phyloP scores from a whole-genome alignment of 1,140 invertebrate species.

The Steinernema feltiae region DNA sequence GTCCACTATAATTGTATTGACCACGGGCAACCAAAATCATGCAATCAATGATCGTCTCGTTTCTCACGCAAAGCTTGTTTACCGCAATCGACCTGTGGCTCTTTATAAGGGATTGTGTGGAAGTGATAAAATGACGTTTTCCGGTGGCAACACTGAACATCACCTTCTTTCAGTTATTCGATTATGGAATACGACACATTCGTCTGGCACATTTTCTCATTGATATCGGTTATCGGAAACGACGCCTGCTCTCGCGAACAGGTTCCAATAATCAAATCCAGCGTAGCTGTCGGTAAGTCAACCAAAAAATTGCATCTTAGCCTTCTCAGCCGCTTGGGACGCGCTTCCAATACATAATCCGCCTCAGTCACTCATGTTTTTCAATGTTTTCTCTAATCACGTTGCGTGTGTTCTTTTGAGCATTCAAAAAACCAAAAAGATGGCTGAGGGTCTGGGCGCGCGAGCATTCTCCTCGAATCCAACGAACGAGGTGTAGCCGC shows the following conservation, averaged over 20 bases:
- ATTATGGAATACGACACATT: conserved; percentile 68
- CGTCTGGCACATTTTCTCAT: conserved; percentile 63
- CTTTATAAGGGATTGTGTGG: conserved; percentile 69
- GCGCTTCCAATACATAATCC: no score
- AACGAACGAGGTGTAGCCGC: conserved; percentile 60
- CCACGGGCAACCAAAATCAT: conserved; percentile 69
- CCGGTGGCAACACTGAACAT: not conserved
- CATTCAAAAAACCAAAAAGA: conserved; percentile 63
- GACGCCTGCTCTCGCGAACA: conserved; percentile 68
- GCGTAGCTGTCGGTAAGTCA: conserved; percentile 65
- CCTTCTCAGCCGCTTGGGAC: conserved; percentile 10
- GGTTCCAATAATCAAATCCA: conserved; percentile 64
- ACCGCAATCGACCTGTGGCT: conserved; percentile 65
- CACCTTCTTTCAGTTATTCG: conserved; percentile 55
- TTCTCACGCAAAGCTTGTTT: conserved; percentile 66
- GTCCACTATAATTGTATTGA: conserved; percentile 66
- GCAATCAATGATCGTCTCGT: conserved; percentile 69
- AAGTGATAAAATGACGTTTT: conserved; percentile 61
- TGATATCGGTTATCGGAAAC: conserved; percentile 67
- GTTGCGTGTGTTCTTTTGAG: conserved; percentile 58
- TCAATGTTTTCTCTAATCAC: no score
- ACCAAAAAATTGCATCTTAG: not conserved
- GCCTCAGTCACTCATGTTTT: no score
- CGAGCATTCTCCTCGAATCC: conserved; percentile 61
- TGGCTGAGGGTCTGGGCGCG: conserved; percentile 64